Percentiles rank a stretch among this genome's conserved stretches.
Conservation (phyloP, 2,113 vertebrate genomes). For the Cervus canadensis region DNA sequence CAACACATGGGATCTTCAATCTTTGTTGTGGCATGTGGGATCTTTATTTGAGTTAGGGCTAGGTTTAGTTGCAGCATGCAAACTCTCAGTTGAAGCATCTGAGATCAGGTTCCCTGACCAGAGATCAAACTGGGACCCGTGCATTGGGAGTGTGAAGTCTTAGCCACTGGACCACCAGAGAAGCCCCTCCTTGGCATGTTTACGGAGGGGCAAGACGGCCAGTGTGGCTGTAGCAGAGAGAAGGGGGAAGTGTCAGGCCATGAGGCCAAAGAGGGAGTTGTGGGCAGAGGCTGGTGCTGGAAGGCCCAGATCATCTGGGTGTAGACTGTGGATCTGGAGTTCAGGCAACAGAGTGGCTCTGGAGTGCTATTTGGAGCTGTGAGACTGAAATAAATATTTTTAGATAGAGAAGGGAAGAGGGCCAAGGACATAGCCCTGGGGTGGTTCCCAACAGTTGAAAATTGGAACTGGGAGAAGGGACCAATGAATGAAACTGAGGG, state of each 20-base stretch:
- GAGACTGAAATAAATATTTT: not conserved
- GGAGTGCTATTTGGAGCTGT: not conserved
- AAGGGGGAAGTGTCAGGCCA: not conserved
- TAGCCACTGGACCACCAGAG: not conserved
- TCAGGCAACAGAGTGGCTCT: not conserved
- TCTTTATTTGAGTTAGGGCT: not conserved
- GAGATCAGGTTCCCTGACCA: not conserved
- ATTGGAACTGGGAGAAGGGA: not conserved
- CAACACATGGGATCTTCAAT: not conserved
- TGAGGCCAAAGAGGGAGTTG: not conserved
- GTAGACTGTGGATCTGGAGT: not conserved
- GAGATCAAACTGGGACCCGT: not conserved
- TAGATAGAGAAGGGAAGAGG: not conserved
- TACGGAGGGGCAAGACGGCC: not conserved
- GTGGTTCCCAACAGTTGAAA: not conserved
- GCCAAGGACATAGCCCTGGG: not conserved
- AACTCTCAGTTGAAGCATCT: not conserved
- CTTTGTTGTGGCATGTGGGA: not conserved
- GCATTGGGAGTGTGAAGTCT: not conserved
- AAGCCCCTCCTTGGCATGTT: not conserved
- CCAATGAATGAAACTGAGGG: not conserved
- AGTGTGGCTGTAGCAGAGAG: not conserved
- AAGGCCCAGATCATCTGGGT: not conserved
- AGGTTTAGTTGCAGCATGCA: not conserved
- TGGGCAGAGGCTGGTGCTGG: not conserved